Percentiles rank a stretch among this genome's conserved stretches.
Conservation (phyloP, 2,797 vertebrate genomes). For the Oreortyx pictus region DNA sequence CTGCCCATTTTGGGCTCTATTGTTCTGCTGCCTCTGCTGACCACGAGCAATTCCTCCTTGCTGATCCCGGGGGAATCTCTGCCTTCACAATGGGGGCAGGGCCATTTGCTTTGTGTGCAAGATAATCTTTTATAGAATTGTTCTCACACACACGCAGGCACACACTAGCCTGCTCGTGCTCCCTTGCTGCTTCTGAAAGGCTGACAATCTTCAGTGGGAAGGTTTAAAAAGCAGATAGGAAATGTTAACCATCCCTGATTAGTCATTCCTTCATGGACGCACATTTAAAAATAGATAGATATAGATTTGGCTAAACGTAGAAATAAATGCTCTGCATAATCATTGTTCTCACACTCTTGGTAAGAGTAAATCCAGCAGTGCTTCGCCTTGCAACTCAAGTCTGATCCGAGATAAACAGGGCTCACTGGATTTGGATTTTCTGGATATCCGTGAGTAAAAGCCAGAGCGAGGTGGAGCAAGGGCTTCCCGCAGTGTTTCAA, state of each 20-base stretch:
- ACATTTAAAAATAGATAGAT: background rate
- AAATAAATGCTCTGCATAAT: background rate
- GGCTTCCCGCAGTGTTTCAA: slow-evolving; percentile 29
- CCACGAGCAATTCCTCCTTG: slow-evolving; percentile 81
- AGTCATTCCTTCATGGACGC: background rate
- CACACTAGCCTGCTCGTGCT: background rate
- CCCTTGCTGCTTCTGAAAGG: slow-evolving; percentile 31
- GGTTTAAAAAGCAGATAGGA: slow-evolving; percentile 26
- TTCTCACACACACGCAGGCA: slow-evolving; percentile 41
- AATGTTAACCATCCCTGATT: background rate
- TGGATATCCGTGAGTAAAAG: background rate
- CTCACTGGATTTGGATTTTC: background rate
- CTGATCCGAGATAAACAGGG: background rate
- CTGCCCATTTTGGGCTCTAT: slow-evolving; percentile 81
- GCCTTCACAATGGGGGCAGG: slow-evolving; percentile 80
- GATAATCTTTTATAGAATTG: slow-evolving; percentile 79
- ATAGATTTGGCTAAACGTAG: background rate
- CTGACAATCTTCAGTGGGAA: background rate
- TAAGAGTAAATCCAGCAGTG: background rate
- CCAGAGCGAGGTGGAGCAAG: background rate
- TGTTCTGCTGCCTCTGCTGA: slow-evolving; percentile 84
- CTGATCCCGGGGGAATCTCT: slow-evolving; percentile 80
- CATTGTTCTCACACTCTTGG: background rate
- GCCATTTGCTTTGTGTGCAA: slow-evolving; percentile 76
- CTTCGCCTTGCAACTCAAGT: background rate